Evolutionary conservation across 2,113 vertebrate species (phyloP).

Genomic region (Chrysochloris asiatica): DNA sequence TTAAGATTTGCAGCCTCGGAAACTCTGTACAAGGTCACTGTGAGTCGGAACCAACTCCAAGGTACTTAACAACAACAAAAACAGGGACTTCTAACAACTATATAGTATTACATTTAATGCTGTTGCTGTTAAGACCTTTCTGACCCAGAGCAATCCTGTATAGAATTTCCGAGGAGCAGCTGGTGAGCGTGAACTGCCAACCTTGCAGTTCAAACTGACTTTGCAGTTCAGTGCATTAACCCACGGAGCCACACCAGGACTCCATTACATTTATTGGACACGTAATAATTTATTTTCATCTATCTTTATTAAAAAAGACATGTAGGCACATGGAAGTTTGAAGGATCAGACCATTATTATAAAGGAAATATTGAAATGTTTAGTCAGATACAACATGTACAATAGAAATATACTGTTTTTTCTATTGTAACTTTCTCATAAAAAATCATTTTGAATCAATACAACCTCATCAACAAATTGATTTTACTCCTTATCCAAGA

Average conservation of each 20-base stretch:
- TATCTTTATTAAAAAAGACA: background rate
- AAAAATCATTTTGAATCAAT: background rate
- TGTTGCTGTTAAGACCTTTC: too few relatives aligned
- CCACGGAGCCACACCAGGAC: too few relatives aligned
- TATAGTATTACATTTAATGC: background rate
- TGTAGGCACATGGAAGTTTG: background rate
- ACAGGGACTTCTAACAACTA: background rate
- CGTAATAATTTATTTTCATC: background rate
- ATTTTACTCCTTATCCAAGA: background rate
- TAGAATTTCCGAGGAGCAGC: too few relatives aligned
- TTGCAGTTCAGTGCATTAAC: too few relatives aligned
- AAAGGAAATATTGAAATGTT: conserved; percentile 20
- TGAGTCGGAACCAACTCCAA: too few relatives aligned
- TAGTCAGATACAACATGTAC: background rate
- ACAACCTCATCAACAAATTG: background rate
- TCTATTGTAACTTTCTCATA: conserved; percentile 32
- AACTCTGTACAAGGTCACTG: too few relatives aligned
- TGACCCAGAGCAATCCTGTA: too few relatives aligned
- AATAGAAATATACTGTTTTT: background rate
- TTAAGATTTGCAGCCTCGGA: too few relatives aligned
- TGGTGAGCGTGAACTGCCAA: too few relatives aligned
- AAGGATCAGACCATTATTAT: background rate
- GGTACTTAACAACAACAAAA: too few relatives aligned
- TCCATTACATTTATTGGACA: too few relatives aligned
- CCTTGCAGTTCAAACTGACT: too few relatives aligned